Evolutionary conservation across 2,113 vertebrate genomes (phyloP).

Genomic region (Salvelinus fontinalis): DNA sequence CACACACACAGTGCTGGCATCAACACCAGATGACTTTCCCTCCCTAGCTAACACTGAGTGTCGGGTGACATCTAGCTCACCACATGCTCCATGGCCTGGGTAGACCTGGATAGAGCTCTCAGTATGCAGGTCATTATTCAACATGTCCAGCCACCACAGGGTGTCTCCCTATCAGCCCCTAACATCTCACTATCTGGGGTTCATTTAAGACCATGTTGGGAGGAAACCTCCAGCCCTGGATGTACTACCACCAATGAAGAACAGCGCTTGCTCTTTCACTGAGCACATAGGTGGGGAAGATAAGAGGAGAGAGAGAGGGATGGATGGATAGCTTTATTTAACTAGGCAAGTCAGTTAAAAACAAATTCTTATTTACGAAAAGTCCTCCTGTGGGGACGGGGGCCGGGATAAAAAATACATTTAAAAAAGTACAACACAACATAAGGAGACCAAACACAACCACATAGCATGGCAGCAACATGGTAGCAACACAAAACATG

Average conservation of each 20-base stretch:
- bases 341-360: too few species aligned
- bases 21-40: constrained; percentile 19
- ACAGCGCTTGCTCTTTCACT: not conserved
- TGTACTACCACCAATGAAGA: not conserved
- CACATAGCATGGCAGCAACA: too few species aligned
- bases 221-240: not conserved
- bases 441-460: too few species aligned
- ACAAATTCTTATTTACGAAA: too few species aligned
- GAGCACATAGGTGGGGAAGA: not conserved
- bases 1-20: not conserved
- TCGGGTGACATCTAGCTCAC: constrained; percentile 16
- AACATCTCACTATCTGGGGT: not conserved
- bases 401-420: too few species aligned
- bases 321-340: not conserved
- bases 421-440: too few species aligned
- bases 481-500: too few species aligned
- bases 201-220: not conserved
- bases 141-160: constrained; percentile 20
- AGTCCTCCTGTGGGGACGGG: too few species aligned
- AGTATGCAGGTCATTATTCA: constrained; percentile 43
- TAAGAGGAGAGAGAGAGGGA: constrained; percentile 16
- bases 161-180: constrained; percentile 17
- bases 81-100: constrained; percentile 11
- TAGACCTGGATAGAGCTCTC: constrained; percentile 24
- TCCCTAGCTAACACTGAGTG: too few species aligned